Evolutionary conservation across 2,888 invertebrate genomes (phyloP).

Genomic region (Nymphalis urticae): DNA sequence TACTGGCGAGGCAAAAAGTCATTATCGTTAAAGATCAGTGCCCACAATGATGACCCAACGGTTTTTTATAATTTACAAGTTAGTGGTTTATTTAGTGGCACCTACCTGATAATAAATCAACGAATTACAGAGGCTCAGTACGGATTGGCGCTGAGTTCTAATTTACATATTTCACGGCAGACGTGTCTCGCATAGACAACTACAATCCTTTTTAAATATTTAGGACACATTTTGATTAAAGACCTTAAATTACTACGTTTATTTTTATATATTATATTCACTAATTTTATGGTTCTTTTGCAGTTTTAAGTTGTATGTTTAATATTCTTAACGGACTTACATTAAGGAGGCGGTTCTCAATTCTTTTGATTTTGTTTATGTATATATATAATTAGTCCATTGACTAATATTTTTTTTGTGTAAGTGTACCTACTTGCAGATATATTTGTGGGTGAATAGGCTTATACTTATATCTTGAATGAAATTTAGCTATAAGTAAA

Average conservation of each 20-base stretch:
- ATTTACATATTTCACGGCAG: constrained; percentile 48
- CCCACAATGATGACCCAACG: constrained; percentile 21
- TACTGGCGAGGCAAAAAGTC: neutral
- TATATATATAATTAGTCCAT: too few species aligned
- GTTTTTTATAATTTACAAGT: constrained; percentile 29
- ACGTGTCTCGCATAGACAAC: constrained; percentile 35
- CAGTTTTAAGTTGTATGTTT: too few species aligned
- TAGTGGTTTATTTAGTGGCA: constrained; percentile 30
- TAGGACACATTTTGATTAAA: neutral
- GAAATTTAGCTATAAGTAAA: too few species aligned
- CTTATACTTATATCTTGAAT: too few species aligned
- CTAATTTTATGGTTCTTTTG: too few species aligned
- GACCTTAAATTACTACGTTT: neutral
- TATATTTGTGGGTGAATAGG: too few species aligned
- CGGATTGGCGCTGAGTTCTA: constrained; percentile 50
- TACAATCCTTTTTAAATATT: constrained; percentile 16
- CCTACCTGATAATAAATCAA: constrained; percentile 56
- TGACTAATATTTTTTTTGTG: too few species aligned
- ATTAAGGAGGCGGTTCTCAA: too few species aligned
- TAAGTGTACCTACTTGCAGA: too few species aligned
- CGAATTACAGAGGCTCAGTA: constrained; percentile 53
- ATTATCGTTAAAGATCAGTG: constrained; percentile 26
- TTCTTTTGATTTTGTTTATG: too few species aligned
- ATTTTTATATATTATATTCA: neutral
- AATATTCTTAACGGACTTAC: too few species aligned